Percentiles rank a stretch among this genome's conserved stretches.
Evolutionary conservation across 2,797 vertebrate species (phyloP).

Genomic region (Phrynocephalus forsythii): DNA sequence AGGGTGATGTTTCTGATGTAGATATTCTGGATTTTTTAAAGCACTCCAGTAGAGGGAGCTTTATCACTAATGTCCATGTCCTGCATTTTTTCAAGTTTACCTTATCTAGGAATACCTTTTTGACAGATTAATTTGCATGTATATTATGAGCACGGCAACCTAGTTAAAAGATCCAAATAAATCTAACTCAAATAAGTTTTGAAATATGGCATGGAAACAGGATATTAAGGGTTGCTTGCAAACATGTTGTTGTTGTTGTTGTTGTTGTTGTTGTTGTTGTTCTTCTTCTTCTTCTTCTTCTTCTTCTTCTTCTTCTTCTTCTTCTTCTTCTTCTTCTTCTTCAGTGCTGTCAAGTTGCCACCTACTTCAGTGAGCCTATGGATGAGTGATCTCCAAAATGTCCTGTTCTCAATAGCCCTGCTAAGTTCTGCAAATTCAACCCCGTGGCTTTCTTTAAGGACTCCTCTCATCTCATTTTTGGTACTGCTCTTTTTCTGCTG

Average conservation of each 20-base stretch:
- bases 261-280: no score
- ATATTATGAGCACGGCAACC: not conserved
- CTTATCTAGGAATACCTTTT: not conserved
- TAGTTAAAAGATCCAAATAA: not conserved
- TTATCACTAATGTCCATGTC: not conserved
- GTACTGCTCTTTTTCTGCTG: no score
- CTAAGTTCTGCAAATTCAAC: no score
- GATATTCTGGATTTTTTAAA: conserved; percentile 25
- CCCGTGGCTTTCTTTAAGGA: no score
- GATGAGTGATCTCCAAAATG: no score
- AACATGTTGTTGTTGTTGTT: not conserved
- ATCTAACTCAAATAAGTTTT: not conserved
- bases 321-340: no score
- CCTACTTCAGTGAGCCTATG: no score
- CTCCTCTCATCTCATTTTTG: no score
- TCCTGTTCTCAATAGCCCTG: no score
- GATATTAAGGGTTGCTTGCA: accelerated
- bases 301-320: no score
- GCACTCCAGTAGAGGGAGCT: not conserved
- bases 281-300: no score
- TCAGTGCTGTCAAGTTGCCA: no score
- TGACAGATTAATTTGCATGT: not conserved
- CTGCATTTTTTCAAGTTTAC: not conserved
- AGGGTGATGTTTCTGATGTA: conserved; percentile 6
- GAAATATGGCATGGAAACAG: not conserved